phyloP scores from a whole-genome alignment of 2,113 vertebrate species.

The Notothenia rossii region DNA sequence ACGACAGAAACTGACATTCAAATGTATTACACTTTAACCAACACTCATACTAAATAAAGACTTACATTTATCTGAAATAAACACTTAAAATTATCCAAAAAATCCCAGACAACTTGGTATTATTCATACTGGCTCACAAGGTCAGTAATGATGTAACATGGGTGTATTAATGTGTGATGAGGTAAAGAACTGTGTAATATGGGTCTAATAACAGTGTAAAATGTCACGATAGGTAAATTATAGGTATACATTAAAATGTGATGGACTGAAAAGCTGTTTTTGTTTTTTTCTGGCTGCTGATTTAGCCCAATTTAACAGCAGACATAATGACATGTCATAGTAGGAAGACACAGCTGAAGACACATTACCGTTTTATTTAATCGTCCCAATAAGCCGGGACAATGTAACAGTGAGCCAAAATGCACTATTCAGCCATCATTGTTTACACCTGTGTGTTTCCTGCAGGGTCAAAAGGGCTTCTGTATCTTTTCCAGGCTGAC shows the following conservation, averaged over 20 bases:
- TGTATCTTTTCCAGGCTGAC: too few species aligned
- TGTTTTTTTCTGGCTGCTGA: too few species aligned
- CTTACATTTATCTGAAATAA: neutral
- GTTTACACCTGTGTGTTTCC: neutral
- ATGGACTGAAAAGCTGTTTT: too few species aligned
- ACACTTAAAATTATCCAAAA: neutral
- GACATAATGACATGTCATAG: neutral
- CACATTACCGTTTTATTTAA: too few species aligned
- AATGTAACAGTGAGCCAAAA: too few species aligned
- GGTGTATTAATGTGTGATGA: too few species aligned
- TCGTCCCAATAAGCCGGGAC: too few species aligned
- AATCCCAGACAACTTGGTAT: neutral
- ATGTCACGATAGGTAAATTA: neutral
- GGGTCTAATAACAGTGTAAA: too few species aligned
- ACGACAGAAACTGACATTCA: neutral
- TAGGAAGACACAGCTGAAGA: neutral
- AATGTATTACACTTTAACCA: neutral
- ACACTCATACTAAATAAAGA: neutral
- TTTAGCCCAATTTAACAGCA: too few species aligned
- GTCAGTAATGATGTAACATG: too few species aligned
- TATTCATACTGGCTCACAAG: neutral
- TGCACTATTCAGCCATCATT: neutral
- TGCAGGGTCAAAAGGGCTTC: neutral
- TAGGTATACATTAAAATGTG: too few species aligned
- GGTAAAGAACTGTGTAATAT: too few species aligned